Conservation (phyloP, 2,888 invertebrate genomes). For the Scaptomyza caliginosa region DNA sequence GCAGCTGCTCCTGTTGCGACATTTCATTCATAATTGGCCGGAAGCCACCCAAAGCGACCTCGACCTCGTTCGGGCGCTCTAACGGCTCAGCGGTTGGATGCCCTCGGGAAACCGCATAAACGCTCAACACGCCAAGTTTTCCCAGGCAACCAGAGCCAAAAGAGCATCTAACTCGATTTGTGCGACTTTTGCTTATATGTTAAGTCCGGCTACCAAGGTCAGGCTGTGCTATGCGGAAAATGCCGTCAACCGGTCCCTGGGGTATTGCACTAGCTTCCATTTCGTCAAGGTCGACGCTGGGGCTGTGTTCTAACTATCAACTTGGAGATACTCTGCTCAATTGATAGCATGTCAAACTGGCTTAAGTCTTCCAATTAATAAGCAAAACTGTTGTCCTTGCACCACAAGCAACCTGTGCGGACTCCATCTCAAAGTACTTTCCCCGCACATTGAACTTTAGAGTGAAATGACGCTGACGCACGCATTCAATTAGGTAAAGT, state of each 20-base stretch:
- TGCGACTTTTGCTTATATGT: background rate
- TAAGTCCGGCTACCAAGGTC: background rate
- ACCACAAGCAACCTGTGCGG: background rate
- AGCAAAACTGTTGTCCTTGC: background rate
- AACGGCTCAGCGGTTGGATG: too few relatives aligned
- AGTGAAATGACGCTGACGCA: constrained; percentile 30
- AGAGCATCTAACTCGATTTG: constrained; percentile 22
- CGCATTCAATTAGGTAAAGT: constrained; percentile 43
- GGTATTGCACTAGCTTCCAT: constrained; percentile 15
- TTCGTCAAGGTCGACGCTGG: constrained; percentile 4
- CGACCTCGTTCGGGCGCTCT: constrained; percentile 57
- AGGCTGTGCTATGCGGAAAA: constrained; percentile 1
- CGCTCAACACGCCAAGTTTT: background rate
- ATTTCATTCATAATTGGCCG: constrained; percentile 75
- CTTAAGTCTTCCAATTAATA: too few relatives aligned
- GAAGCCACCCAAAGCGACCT: constrained; percentile 54
- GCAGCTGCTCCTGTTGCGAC: constrained; percentile 36
- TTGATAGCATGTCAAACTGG: background rate
- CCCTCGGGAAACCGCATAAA: constrained; percentile 54
- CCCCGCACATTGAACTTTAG: constrained; percentile 21
- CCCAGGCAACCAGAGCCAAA: constrained; percentile 4
- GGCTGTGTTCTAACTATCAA: background rate
- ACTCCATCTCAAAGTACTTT: background rate
- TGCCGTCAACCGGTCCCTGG: constrained; percentile 15
- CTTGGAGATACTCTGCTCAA: background rate